Percentiles rank a stretch among this genome's conserved stretches.
Conservation (phyloP, 2,888 invertebrate species). For the Brachyptera risi region DNA sequence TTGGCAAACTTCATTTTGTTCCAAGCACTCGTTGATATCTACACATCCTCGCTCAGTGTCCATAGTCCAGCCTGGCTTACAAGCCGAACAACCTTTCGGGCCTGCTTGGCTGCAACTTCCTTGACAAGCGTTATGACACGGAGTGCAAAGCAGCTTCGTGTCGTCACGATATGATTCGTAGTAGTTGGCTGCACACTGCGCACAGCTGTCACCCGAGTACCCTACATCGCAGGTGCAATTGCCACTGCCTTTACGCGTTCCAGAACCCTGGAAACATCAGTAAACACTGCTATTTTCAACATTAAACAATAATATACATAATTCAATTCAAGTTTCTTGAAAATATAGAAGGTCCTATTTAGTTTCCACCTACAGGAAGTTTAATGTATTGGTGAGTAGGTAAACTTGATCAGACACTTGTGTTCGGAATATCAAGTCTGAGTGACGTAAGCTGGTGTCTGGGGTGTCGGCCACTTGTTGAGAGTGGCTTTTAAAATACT, state of each 20-base stretch:
- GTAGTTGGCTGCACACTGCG: conserved; percentile 68
- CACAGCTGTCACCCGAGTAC: conserved; percentile 74
- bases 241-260: conserved; percentile 90
- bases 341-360: too few relatives aligned
- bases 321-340: too few relatives aligned
- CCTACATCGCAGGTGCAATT: conserved; percentile 82
- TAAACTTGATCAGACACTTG: too few relatives aligned
- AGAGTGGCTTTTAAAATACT: too few relatives aligned
- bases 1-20: conserved; percentile 50
- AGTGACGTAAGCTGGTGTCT: too few relatives aligned
- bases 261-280: conserved; percentile 63
- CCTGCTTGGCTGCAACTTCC: conserved; percentile 71
- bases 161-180: conserved; percentile 72
- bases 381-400: too few relatives aligned
- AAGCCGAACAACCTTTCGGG: conserved; percentile 61
- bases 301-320: too few relatives aligned
- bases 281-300: too few relatives aligned
- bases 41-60: conserved; percentile 71
- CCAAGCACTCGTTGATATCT: conserved; percentile 81
- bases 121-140: conserved; percentile 76
- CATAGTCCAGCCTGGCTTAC: conserved; percentile 69
- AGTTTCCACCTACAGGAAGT: too few relatives aligned
- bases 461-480: too few relatives aligned
- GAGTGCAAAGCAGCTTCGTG: conserved; percentile 67
- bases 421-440: too few relatives aligned